phyloP scores from a whole-genome alignment of 1,140 invertebrate species.

The Oscheius sp. region DNA sequence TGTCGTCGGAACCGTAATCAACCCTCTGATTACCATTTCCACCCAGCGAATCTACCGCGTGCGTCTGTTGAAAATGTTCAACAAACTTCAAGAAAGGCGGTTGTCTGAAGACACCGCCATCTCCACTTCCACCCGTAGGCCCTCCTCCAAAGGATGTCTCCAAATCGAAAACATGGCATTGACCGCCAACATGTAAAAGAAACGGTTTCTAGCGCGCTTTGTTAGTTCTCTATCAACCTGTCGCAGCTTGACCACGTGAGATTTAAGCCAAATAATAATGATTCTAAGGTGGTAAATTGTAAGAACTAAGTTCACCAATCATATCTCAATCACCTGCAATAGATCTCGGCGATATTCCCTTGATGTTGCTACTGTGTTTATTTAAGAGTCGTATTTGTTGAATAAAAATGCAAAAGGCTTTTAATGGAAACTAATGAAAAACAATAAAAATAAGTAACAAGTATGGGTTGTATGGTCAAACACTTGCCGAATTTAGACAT shows the following conservation, averaged over 20 bases:
- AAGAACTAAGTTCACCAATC: no score
- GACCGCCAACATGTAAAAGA: neutral
- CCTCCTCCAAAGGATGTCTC: neutral
- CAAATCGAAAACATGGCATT: neutral
- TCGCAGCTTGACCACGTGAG: neutral
- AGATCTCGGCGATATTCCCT: neutral
- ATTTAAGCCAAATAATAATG: no score
- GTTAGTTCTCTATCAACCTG: neutral
- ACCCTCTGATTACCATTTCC: slow-evolving; percentile 49
- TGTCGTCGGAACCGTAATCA: slow-evolving; percentile 56
- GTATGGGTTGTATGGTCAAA: no score
- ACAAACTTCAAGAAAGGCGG: neutral
- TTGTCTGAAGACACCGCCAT: neutral
- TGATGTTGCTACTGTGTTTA: no score
- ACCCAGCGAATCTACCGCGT: slow-evolving; percentile 39
- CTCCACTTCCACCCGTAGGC: neutral
- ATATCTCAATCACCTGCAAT: slow-evolving; percentile 5
- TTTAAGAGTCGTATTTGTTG: no score
- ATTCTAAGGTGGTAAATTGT: no score
- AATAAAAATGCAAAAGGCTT: no score
- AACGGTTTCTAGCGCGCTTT: no score
- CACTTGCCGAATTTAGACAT: no score
- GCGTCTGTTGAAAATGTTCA: neutral
- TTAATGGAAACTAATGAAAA: no score
- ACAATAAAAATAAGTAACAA: no score